Conservation (phyloP, 92 coral and sea anemone species). For the Pocillopora meandrina region DNA sequence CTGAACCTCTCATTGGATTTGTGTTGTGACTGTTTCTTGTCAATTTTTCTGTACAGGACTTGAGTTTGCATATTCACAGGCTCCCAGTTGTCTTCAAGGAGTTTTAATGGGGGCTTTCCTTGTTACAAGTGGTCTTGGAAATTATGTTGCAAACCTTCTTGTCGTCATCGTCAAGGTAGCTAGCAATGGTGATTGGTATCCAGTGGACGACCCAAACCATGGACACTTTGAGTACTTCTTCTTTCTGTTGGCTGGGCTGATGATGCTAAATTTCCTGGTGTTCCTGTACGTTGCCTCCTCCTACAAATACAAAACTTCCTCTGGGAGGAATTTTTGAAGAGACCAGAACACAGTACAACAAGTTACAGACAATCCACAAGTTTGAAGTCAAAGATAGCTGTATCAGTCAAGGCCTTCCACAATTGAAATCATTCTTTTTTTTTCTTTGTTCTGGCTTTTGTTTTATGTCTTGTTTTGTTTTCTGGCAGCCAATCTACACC, state of each 20-base stretch:
- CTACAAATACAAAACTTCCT: constrained; percentile 64
- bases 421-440: background rate
- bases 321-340: background rate
- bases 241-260: constrained; percentile 82
- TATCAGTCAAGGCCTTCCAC: background rate
- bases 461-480: no score
- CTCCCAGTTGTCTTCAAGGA: constrained; percentile 83
- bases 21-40: background rate
- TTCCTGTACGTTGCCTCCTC: constrained; percentile 64
- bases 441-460: no score
- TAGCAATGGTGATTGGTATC: constrained; percentile 66
- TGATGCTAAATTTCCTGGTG: constrained; percentile 77
- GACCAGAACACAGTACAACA: background rate
- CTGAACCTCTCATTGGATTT: no score
- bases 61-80: constrained; percentile 92
- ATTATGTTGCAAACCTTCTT: constrained; percentile 66
- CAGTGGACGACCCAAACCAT: constrained; percentile 60
- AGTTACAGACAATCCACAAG: background rate
- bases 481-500: no score
- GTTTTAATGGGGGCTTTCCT: constrained; percentile 89
- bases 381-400: background rate
- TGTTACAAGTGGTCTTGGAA: constrained; percentile 81
- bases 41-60: constrained; percentile 50
- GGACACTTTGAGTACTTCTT: constrained; percentile 84
- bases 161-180: constrained; percentile 68